phyloP scores from a whole-genome alignment of 2,797 vertebrate genomes.

The Taenioides sp. region DNA sequence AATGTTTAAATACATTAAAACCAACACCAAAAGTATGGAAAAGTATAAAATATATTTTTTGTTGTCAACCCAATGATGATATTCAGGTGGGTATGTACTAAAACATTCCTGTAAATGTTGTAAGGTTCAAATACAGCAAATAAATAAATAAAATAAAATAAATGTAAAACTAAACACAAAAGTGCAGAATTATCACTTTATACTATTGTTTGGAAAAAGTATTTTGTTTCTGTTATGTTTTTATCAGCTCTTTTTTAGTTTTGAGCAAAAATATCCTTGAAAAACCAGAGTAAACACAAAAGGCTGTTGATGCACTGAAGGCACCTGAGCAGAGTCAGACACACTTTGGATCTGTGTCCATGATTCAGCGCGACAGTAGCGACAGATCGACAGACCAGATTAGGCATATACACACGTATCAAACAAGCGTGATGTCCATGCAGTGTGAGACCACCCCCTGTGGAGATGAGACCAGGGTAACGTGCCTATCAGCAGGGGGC shows the following conservation, averaged over 20 bases:
- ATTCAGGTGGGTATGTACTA: no score
- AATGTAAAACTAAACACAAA: no score
- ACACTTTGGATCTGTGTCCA: constrained; percentile 21
- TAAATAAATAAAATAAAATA: no score
- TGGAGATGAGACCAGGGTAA: constrained; percentile 49
- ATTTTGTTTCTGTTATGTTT: no score
- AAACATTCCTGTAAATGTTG: no score
- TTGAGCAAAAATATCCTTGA: constrained; percentile 43
- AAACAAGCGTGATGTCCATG: constrained; percentile 61
- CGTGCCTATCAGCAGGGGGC: constrained; percentile 32
- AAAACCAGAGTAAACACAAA: constrained; percentile 24
- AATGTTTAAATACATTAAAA: no score
- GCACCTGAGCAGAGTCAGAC: constrained; percentile 41
- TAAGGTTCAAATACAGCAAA: no score
- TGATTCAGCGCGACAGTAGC: constrained; percentile 69
- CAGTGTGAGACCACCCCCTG: constrained; percentile 62
- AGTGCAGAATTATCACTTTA: no score
- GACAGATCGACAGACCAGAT: constrained; percentile 79
- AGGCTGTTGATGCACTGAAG: constrained; percentile 33
- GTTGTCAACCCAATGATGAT: no score
- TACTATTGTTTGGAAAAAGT: no score
- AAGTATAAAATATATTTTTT: no score
- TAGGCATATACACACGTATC: constrained; percentile 72
- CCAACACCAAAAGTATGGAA: no score
- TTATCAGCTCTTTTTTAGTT: not conserved